Conservation (phyloP, 2,113 vertebrate species). For the Meriones unguiculatus region DNA sequence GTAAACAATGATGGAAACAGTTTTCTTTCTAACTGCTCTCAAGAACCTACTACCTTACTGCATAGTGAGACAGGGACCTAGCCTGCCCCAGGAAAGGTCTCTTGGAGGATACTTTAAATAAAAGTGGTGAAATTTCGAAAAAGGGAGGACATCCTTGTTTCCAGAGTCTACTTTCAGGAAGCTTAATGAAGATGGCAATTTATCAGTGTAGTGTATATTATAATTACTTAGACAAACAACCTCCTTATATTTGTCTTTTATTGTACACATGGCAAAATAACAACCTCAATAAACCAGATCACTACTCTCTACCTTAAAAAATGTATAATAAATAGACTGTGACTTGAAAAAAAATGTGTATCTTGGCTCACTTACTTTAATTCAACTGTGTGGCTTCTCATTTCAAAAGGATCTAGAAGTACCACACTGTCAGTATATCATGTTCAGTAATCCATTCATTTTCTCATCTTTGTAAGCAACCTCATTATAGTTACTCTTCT, state of each 20-base stretch:
- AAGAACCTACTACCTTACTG: not conserved
- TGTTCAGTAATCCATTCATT: not conserved
- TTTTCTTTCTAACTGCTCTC: not conserved
- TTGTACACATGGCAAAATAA: not conserved
- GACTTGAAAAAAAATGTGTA: not conserved
- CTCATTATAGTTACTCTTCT: not conserved
- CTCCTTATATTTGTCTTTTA: not conserved
- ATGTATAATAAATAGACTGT: not conserved
- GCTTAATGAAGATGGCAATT: not conserved
- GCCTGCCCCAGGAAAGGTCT: too few species aligned
- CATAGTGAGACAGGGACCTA: not conserved
- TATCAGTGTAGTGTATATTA: not conserved
- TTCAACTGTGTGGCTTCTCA: not conserved
- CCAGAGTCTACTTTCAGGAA: not conserved
- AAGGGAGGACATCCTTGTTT: not conserved
- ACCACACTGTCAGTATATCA: not conserved
- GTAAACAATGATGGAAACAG: not conserved
- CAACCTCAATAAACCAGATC: not conserved
- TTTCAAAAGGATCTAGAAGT: not conserved
- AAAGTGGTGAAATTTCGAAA: too few species aligned
- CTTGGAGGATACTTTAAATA: not conserved
- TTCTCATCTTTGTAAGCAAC: not conserved
- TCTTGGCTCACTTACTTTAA: not conserved
- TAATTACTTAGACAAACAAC: not conserved
- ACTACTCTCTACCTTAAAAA: not conserved